These are phyloP conservation scores for Drosophila mauritiana DNA, from an alignment of 1,140 invertebrate genomes.

Conservation along the genomic window DNA sequence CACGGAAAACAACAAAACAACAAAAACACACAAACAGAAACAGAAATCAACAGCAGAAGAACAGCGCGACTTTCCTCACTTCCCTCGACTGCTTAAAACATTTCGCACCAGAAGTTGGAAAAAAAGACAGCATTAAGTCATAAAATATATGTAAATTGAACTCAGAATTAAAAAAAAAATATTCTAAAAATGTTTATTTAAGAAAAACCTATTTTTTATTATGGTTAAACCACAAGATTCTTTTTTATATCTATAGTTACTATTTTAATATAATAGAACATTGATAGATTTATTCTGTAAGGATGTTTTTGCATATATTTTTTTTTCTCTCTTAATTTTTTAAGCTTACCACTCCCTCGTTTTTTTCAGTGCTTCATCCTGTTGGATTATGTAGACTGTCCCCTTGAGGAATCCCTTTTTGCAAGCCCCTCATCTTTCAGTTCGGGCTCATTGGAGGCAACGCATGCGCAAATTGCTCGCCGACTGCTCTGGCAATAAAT, in stretches of 20 bases:
- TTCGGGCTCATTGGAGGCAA: slow-evolving; percentile 75
- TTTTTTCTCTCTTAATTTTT: background rate
- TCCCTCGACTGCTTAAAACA: slow-evolving; percentile 30
- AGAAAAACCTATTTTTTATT: too few species aligned
- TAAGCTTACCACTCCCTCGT: background rate
- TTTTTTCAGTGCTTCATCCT: slow-evolving; percentile 40
- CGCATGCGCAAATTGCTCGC: slow-evolving; percentile 77
- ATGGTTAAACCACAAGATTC: too few species aligned
- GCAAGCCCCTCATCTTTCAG: slow-evolving; percentile 2
- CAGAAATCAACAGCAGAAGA: slow-evolving; percentile 33
- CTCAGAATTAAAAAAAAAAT: background rate
- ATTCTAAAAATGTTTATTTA: background rate
- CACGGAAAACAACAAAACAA: slow-evolving; percentile 41
- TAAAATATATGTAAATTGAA: background rate
- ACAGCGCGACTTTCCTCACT: slow-evolving; percentile 43
- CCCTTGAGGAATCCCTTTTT: slow-evolving; percentile 5
- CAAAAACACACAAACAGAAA: slow-evolving; percentile 38
- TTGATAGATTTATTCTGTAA: background rate
- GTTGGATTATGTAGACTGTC: slow-evolving; percentile 41
- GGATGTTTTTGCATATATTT: background rate
- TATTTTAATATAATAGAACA: background rate
- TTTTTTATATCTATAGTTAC: too few species aligned
- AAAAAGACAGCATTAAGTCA: background rate
- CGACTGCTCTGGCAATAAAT: slow-evolving; percentile 77
- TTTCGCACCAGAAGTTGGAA: slow-evolving; percentile 33